Conservation (phyloP, 2,113 vertebrate genomes). For the Bucco capensis region DNA sequence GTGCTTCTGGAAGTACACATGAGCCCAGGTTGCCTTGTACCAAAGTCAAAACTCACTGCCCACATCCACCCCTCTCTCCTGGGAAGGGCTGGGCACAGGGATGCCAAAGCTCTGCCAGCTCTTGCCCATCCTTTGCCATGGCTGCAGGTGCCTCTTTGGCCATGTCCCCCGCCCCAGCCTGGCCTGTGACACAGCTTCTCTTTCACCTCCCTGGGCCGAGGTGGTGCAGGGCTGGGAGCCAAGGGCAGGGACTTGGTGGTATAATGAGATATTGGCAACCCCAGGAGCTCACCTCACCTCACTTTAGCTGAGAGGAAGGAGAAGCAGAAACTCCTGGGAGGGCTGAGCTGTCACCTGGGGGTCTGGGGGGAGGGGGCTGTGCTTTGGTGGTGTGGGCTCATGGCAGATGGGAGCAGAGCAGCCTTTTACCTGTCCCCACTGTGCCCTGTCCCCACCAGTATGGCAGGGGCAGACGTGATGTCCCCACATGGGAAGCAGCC, state of each 20-base stretch:
- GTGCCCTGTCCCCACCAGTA: background rate
- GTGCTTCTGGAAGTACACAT: background rate
- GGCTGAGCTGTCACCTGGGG: background rate
- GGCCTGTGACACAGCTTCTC: background rate
- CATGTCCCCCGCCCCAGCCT: background rate
- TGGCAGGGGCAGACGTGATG: background rate
- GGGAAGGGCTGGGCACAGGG: rapidly evolving
- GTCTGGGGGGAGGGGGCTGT: no score
- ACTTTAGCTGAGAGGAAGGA: background rate
- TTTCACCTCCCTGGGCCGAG: background rate
- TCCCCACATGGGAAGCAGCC: rapidly evolving
- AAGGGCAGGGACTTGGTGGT: background rate
- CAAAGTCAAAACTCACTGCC: background rate
- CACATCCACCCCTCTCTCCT: rapidly evolving
- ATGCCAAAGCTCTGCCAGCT: rapidly evolving
- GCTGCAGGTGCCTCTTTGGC: background rate
- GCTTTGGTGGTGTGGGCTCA: background rate
- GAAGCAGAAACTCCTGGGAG: background rate
- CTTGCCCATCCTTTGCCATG: background rate
- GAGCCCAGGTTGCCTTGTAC: rapidly evolving
- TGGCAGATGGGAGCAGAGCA: background rate
- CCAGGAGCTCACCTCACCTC: background rate
- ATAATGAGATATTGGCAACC: background rate
- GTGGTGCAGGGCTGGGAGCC: background rate
- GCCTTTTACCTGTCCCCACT: background rate